Conservation (phyloP, 2,113 vertebrate species). For the Carassius auratus region DNA sequence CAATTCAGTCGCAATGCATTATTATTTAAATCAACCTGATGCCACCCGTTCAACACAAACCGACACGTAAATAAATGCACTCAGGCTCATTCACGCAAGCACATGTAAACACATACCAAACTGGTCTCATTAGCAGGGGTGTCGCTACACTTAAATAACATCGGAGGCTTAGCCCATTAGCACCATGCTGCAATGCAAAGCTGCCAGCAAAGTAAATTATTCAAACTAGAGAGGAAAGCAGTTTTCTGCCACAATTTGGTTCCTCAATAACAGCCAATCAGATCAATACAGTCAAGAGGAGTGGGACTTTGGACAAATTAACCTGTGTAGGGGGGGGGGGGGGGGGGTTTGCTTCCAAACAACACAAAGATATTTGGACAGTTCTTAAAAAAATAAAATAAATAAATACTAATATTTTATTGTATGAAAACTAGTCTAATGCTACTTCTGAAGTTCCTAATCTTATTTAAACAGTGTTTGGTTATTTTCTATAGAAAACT, state of each 20-base stretch:
- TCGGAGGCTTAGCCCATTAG: not conserved
- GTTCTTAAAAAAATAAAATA: not conserved
- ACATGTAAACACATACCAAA: conserved; percentile 12
- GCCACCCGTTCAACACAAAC: not conserved
- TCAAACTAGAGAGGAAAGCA: not conserved
- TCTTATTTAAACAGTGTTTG: not conserved
- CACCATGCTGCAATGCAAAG: not conserved
- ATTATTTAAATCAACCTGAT: conserved; percentile 39
- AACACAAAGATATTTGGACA: not conserved
- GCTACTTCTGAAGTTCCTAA: not conserved
- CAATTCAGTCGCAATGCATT: conserved; percentile 62
- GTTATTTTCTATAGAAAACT: not conserved
- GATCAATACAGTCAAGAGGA: not conserved
- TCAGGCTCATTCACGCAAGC: not conserved
- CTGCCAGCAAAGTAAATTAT: not conserved
- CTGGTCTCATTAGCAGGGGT: not conserved
- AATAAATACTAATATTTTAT: not conserved
- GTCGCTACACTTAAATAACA: not conserved
- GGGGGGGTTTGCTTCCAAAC: not conserved
- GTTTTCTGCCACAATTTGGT: no score
- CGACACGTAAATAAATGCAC: not conserved
- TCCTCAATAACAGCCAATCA: not conserved
- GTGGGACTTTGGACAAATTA: not conserved
- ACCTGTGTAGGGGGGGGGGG: not conserved
- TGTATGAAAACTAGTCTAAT: not conserved